Evolutionary conservation across 2,888 invertebrate genomes (phyloP), one percentile per base, ranked within the genome.

Genomic region (Malacosoma neustria): DNA sequence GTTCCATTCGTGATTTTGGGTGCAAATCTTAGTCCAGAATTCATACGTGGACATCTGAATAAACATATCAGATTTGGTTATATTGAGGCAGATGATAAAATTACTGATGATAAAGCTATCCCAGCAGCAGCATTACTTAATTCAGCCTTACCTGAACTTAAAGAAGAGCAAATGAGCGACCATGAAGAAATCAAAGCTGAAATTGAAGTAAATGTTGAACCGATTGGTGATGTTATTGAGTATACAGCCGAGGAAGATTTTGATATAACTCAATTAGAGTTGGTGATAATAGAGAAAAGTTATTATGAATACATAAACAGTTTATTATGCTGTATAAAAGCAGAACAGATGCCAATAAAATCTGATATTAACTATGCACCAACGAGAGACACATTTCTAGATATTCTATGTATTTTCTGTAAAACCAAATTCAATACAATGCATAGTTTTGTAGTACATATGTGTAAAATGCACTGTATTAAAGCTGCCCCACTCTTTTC

Each of bases 261-360:
- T 56, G 87, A 87, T 57, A 63, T 84, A 1, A 82, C 87, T 11
- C 51, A 72, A 14, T 68, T 73, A 29, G 87, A 87, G 49, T 46
- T 87, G 11, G 60, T 87, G n/a, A 43, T 81, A 4, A 45, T 86
- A 14, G 71, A 85, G 32, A 72, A 75, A 45, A 71, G 72, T 42
- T 87, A 81, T 43, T 72, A 63, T 48, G 74, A 87, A 11, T 86
- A 87, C 48, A 48, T 86, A 1, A 57, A 59, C 36, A 45, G 51
- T 2, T 54, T 61, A 7, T 38, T 77, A 2, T 61, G 49, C 6
- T 57, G 68, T 33, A 61, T 84, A 9, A 68, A 70, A 15, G 56
- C 58, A 2, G 68, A 70, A 30, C 41, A 43, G 6, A 58, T 85
- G 39, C 74, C 80, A 11, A 51, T 56, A 34, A 52, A 53, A 9